A percentile compares a stretch with the other conserved stretches of the same genome.
Conservation (phyloP, 2,888 invertebrate species). For the Temnothorax ravouxi region DNA sequence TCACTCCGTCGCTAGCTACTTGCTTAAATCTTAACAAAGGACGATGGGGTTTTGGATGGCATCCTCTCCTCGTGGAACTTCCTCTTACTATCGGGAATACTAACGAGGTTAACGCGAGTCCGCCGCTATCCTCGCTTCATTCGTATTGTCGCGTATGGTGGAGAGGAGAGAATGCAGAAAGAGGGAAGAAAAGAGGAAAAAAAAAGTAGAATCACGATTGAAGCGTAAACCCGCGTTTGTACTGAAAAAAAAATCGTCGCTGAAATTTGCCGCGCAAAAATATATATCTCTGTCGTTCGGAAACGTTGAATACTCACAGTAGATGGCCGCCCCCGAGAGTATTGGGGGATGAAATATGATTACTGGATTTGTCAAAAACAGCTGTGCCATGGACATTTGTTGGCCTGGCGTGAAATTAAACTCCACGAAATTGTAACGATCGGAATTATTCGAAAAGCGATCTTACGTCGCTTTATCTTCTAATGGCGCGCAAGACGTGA, state of each 20-base stretch:
- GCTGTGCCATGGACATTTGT: constrained; percentile 75
- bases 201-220: background rate
- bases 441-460: constrained; percentile 38
- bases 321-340: constrained; percentile 61
- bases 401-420: constrained; percentile 73
- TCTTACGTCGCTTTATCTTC: constrained; percentile 38
- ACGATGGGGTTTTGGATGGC: constrained; percentile 39
- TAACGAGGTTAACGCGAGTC: constrained; percentile 54
- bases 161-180: background rate
- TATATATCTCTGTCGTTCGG: constrained; percentile 50
- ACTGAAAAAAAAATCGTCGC: constrained; percentile 47
- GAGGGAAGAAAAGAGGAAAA: background rate
- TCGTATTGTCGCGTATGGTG: background rate
- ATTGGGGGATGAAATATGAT: constrained; percentile 73
- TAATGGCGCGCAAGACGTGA: background rate
- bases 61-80: constrained; percentile 44
- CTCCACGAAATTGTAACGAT: constrained; percentile 69
- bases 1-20: constrained; percentile 63
- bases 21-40: constrained; percentile 72
- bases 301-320: constrained; percentile 61
- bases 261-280: constrained; percentile 56
- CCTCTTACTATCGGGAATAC: constrained; percentile 63
- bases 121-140: constrained; percentile 22
- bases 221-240: constrained; percentile 14
- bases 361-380: constrained; percentile 77